These are phyloP conservation scores for Cheilosia vulpina DNA, from an alignment of 2,888 invertebrate species.

Conservation along the genomic window DNA sequence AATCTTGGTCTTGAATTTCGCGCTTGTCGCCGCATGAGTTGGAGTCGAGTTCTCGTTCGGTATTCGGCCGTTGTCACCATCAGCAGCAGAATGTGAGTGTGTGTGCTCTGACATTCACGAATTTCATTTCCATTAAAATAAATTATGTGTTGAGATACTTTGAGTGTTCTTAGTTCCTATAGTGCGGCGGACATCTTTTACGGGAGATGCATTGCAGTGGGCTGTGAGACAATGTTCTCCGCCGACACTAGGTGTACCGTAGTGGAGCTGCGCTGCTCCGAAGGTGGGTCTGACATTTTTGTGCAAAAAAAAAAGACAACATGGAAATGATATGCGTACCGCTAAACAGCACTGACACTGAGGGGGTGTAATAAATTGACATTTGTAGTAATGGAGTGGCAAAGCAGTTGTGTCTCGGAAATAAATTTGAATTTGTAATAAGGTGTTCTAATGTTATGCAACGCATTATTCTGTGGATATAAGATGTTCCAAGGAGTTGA, in stretches of 20 bases:
- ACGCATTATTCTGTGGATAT: too few relatives aligned
- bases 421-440: slow-evolving; percentile 11
- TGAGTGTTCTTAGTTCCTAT: slow-evolving; percentile 27
- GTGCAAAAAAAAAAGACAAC: not conserved
- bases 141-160: slow-evolving; percentile 54
- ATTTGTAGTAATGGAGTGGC: not conserved
- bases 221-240: slow-evolving; percentile 46
- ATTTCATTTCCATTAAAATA: slow-evolving; percentile 71
- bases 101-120: slow-evolving; percentile 64
- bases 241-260: slow-evolving; percentile 4
- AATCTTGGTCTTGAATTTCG: slow-evolving; percentile 61
- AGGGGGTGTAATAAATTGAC: slow-evolving; percentile 7
- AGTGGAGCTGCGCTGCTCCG: not conserved
- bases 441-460: too few relatives aligned
- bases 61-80: slow-evolving; percentile 55
- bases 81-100: not conserved
- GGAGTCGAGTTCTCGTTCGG: slow-evolving; percentile 32
- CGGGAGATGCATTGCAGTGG: slow-evolving; percentile 58
- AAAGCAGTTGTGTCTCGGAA: not conserved
- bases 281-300: slow-evolving; percentile 5
- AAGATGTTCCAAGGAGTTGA: not conserved
- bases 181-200: slow-evolving; percentile 42
- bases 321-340: not conserved
- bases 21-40: slow-evolving; percentile 62
- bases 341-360: not conserved